A percentile compares a stretch with the other conserved stretches of the same genome.
phyloP scores from a whole-genome alignment of 2,113 vertebrate genomes.

The Microcebus ravelobensis region DNA sequence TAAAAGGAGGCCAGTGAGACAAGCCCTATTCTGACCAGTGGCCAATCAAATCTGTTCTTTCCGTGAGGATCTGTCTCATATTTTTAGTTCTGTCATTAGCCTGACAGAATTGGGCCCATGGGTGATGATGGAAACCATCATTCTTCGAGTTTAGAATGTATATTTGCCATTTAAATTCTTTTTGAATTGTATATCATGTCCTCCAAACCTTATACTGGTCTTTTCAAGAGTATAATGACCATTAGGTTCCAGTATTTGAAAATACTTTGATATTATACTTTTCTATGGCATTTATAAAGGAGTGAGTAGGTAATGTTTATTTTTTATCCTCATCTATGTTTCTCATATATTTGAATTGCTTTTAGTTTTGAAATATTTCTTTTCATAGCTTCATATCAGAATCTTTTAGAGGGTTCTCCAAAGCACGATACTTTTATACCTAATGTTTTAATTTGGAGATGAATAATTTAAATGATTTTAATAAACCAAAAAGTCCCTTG shows the following conservation, averaged over 20 bases:
- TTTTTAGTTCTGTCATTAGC: background rate
- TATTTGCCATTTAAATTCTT: background rate
- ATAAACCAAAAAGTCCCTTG: constrained; percentile 51
- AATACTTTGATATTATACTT: background rate
- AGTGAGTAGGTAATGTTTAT: background rate
- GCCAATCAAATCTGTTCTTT: background rate
- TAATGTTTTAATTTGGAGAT: constrained; percentile 55
- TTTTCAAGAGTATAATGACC: background rate
- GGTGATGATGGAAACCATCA: background rate
- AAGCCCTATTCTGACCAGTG: background rate
- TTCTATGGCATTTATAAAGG: background rate
- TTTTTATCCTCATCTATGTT: background rate
- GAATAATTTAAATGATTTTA: constrained; percentile 69
- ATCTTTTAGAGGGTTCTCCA: background rate
- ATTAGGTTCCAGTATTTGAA: background rate
- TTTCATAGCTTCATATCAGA: constrained; percentile 24
- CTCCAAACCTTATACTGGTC: background rate
- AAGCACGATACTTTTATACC: constrained; percentile 19
- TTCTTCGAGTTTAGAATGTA: background rate
- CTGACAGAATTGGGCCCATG: fast-evolving
- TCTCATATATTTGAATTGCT: background rate
- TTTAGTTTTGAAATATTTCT: constrained; percentile 57
- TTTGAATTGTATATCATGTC: background rate
- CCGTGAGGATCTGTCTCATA: background rate
- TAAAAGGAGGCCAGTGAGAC: background rate